These are phyloP conservation scores for Callinectes sapidus DNA, from an alignment of 2,888 invertebrate species.

Conservation along the genomic window DNA sequence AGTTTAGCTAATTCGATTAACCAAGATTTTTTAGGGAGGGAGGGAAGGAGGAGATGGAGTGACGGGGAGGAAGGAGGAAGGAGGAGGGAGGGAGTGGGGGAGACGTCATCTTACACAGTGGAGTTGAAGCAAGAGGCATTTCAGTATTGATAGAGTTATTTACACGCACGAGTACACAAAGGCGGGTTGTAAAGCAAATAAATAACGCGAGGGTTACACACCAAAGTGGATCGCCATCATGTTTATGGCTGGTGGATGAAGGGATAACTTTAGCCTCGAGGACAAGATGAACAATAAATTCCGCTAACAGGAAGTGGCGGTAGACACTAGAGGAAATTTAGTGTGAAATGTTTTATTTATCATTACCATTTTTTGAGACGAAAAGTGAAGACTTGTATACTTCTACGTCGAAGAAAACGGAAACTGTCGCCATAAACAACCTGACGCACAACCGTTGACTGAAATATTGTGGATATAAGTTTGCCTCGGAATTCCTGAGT, in stretches of 20 bases:
- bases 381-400: background rate
- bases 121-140: background rate
- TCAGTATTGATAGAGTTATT: constrained; percentile 19
- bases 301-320: constrained; percentile 6
- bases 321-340: background rate
- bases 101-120: background rate
- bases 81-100: background rate
- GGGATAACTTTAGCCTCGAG: constrained; percentile 8
- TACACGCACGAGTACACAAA: constrained; percentile 19
- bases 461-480: background rate
- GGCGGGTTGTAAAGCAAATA: background rate
- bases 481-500: background rate
- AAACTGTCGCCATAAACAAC: background rate
- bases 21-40: background rate
- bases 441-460: background rate
- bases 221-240: background rate
- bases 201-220: constrained; percentile 7
- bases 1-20: constrained; percentile 13
- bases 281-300: constrained; percentile 24
- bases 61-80: too few species aligned
- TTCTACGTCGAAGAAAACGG: background rate
- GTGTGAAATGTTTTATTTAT: constrained; percentile 14
- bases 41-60: too few species aligned
- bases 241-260: background rate
- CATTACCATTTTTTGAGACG: background rate